These are phyloP conservation scores for Temnothorax rugatulus DNA, from an alignment of 2,888 invertebrate genomes.

Conservation along the genomic window DNA sequence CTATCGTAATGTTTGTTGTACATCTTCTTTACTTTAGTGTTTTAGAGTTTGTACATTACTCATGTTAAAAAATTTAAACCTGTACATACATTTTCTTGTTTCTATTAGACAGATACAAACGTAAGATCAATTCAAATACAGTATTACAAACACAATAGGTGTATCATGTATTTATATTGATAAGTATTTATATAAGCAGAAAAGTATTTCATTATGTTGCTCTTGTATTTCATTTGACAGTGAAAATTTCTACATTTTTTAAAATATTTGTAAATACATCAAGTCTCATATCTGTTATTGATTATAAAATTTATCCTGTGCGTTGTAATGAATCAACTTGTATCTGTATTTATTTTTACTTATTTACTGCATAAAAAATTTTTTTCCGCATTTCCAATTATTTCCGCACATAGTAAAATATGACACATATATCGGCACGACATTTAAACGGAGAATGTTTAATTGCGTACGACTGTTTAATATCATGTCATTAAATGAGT, in stretches of 20 bases:
- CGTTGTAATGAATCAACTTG: background rate
- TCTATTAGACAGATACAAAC: background rate
- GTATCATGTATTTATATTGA: background rate
- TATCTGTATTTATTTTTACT: background rate
- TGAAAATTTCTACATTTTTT: no score
- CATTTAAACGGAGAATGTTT: conserved; percentile 32
- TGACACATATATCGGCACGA: background rate
- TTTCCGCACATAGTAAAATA: background rate
- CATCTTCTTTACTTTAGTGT: conserved; percentile 27
- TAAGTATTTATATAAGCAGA: background rate
- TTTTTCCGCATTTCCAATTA: background rate
- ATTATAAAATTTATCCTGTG: background rate
- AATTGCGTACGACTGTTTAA: conserved; percentile 65
- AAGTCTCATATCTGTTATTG: background rate
- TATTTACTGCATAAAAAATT: background rate
- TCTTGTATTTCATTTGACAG: background rate
- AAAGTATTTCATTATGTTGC: background rate
- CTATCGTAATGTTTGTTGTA: conserved; percentile 19
- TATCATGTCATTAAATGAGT: conserved; percentile 69
- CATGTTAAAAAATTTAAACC: conserved; percentile 3
- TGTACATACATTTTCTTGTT: background rate
- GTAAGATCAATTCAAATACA: background rate
- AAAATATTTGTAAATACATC: background rate
- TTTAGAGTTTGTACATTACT: background rate
- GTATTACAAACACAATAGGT: background rate